These are phyloP conservation scores for Stenodema calcarata DNA, from an alignment of 2,888 invertebrate genomes.

Conservation along the genomic window DNA sequence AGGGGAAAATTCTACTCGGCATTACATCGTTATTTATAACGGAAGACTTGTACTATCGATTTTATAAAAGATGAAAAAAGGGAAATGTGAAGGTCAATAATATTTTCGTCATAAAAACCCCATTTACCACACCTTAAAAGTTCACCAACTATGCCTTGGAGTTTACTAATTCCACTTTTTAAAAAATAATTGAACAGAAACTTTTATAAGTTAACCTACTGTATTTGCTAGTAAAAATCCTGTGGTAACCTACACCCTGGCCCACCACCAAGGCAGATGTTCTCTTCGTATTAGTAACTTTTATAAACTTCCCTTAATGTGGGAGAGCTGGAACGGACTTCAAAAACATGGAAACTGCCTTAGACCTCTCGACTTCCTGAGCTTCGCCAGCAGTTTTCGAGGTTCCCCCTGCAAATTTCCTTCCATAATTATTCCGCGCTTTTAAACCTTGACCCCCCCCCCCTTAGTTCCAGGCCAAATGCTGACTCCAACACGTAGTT, in stretches of 20 bases:
- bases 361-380: not conserved
- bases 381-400: not conserved
- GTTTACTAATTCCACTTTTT: not conserved
- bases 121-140: not conserved
- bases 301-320: not conserved
- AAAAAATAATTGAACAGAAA: not conserved
- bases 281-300: not conserved
- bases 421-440: not conserved
- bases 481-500: no score
- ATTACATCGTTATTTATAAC: no score
- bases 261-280: not conserved
- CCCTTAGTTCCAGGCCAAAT: not conserved
- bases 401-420: not conserved
- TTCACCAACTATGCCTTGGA: not conserved
- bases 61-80: no score
- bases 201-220: not conserved
- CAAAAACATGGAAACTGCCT: slow-evolving; percentile 18
- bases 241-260: not conserved
- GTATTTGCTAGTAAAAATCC: not conserved
- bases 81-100: no score
- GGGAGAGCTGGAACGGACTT: not conserved
- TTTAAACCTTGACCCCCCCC: not conserved
- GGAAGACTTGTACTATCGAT: no score
- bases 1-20: no score
- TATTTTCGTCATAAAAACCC: not conserved